These are phyloP conservation scores for Lacerta viridis DNA, from an alignment of 2,797 vertebrate genomes.

Conservation along the genomic window DNA sequence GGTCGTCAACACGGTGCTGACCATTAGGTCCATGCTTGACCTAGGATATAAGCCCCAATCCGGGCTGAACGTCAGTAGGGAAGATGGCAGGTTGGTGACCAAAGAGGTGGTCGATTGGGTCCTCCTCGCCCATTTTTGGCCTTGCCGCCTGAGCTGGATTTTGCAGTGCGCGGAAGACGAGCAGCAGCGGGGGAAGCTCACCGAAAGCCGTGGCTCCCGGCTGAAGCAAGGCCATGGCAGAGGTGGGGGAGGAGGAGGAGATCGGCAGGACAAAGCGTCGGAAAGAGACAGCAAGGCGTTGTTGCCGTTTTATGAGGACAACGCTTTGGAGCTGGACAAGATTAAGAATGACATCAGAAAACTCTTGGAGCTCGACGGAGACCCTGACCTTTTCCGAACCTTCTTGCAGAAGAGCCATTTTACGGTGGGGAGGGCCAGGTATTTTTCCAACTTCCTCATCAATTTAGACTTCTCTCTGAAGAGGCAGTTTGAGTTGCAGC, in stretches of 20 bases:
- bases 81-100: conserved; percentile 58
- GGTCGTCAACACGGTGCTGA: conserved; percentile 83
- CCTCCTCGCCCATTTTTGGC: conserved; percentile 86
- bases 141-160: conserved; percentile 88
- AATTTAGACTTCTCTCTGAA: conserved; percentile 84
- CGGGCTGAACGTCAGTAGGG: background rate
- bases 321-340: conserved; percentile 79
- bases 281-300: conserved; percentile 39
- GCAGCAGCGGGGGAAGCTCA: conserved; percentile 70
- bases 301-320: conserved; percentile 81
- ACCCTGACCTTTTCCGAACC: conserved; percentile 86
- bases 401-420: conserved; percentile 82
- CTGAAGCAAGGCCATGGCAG: accelerated
- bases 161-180: conserved; percentile 85
- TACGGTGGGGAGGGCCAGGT: conserved; percentile 75
- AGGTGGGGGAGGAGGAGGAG: no score
- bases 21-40: conserved; percentile 78
- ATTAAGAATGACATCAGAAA: conserved; percentile 79
- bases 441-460: conserved; percentile 74
- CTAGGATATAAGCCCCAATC: background rate
- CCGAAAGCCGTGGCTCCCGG: no score
- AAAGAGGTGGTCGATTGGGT: conserved; percentile 83
- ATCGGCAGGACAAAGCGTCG: conserved; percentile 49
- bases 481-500: conserved; percentile 80
- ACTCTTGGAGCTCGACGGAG: conserved; percentile 84